These are phyloP conservation scores for Leptoclinus maculatus DNA, from an alignment of 2,797 vertebrate genomes.

Conservation along the genomic window DNA sequence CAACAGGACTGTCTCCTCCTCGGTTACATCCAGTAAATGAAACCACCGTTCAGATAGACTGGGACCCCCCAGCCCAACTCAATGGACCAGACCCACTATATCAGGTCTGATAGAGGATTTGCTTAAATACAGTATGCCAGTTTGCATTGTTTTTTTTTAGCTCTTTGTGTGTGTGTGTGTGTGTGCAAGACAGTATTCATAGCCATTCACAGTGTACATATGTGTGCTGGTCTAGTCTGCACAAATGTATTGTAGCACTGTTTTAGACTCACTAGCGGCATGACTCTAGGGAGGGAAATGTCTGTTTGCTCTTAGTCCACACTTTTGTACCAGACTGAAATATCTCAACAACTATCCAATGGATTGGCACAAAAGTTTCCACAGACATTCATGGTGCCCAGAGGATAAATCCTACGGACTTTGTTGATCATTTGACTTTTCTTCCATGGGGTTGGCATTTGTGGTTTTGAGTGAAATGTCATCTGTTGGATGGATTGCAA, in stretches of 20 bases:
- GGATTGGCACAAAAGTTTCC: not conserved
- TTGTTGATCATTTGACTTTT: too few species aligned
- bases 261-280: not conserved
- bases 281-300: not conserved
- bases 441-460: too few species aligned
- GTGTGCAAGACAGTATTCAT: not conserved
- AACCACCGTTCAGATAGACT: constrained; percentile 83
- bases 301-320: not conserved
- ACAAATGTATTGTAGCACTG: not conserved
- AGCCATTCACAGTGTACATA: not conserved
- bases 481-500: too few species aligned
- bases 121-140: not conserved
- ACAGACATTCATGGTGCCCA: not conserved
- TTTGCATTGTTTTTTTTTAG: not conserved
- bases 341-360: not conserved
- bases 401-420: not conserved
- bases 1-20: constrained; percentile 83
- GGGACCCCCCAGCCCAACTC: constrained; percentile 86
- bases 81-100: constrained; percentile 91
- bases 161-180: not conserved
- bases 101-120: constrained; percentile 69
- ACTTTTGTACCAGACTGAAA: not conserved
- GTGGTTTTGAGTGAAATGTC: too few species aligned
- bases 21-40: constrained; percentile 83
- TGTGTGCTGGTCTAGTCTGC: too few species aligned